Evolutionary conservation across 2,888 invertebrate species (phyloP).

Genomic region (Petrophora chlorosata): DNA sequence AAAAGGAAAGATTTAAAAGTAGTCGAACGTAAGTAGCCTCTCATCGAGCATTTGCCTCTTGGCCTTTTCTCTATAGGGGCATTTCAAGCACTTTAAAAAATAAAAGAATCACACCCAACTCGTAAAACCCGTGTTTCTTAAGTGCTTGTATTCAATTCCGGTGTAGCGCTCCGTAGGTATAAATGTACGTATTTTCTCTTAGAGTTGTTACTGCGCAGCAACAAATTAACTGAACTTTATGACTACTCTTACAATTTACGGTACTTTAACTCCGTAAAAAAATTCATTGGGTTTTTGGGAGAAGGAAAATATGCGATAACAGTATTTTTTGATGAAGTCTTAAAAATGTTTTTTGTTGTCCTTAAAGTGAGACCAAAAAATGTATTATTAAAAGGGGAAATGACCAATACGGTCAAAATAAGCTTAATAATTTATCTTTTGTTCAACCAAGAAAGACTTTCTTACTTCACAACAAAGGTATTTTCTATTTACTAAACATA

Average conservation of each 20-base stretch:
- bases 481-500: no score
- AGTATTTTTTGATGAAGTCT: conserved; percentile 19
- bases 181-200: conserved; percentile 17
- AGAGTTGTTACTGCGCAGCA: conserved; percentile 49
- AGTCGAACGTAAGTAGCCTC: no score
- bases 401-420: no score
- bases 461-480: no score
- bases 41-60: no score
- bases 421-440: no score
- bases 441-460: no score
- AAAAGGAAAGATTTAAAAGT: no score
- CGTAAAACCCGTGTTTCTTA: conserved; percentile 10
- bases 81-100: neutral
- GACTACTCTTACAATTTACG: conserved; percentile 39
- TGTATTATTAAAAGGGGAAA: no score
- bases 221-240: conserved; percentile 58
- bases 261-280: conserved; percentile 35
- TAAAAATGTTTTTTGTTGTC: conserved; percentile 8
- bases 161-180: conserved; percentile 15
- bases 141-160: conserved; percentile 12
- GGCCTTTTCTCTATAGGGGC: no score
- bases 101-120: neutral
- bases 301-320: conserved; percentile 25
- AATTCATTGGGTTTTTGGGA: conserved; percentile 35
- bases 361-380: no score